A percentile compares a stretch with the other conserved stretches of the same genome.
Evolutionary conservation across 1,140 invertebrate genomes (phyloP).

Genomic region (Oryctes rhinoceros): DNA sequence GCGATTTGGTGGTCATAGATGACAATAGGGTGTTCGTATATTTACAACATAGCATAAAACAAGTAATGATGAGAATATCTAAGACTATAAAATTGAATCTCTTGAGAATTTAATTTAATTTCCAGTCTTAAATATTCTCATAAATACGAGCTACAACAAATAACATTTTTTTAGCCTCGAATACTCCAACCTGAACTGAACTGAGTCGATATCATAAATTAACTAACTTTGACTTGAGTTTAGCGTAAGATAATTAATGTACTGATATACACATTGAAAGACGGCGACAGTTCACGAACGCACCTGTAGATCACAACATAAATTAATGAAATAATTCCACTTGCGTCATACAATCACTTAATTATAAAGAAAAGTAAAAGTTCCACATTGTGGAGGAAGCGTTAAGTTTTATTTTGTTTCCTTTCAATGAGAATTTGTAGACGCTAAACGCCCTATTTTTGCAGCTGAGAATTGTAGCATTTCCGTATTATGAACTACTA

Average conservation of each 20-base stretch:
- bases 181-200: neutral
- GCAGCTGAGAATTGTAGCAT: neutral
- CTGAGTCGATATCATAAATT: neutral
- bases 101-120: too few species aligned
- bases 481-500: neutral
- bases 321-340: neutral
- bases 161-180: neutral
- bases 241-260: neutral
- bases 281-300: neutral
- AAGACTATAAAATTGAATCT: too few species aligned
- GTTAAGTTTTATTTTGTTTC: neutral
- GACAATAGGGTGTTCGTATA: too few species aligned
- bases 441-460: neutral
- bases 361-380: constrained; percentile 28
- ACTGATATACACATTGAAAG: neutral
- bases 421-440: neutral
- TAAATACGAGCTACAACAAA: neutral
- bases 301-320: neutral
- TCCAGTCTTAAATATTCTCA: too few species aligned
- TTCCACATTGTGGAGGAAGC: neutral
- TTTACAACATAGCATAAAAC: too few species aligned
- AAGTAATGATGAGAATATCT: too few species aligned
- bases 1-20: too few species aligned
- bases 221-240: neutral
- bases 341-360: constrained; percentile 22